Evolutionary conservation across 1,140 invertebrate genomes (phyloP), one percentile per base, ranked within the genome.

Genomic region (Probaryconus sp.): DNA sequence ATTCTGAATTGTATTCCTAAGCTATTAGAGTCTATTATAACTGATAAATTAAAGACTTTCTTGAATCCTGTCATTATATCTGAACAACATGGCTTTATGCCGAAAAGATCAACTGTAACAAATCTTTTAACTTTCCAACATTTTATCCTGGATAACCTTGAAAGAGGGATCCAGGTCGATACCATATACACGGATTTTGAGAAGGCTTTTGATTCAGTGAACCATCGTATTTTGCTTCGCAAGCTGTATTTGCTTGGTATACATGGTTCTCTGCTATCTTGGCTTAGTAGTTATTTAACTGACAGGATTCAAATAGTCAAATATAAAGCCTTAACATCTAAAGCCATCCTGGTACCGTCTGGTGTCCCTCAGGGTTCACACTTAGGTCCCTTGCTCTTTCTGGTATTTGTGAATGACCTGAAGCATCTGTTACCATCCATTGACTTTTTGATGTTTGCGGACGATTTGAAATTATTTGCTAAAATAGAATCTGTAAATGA

Each of bases 161-260:
- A 73, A 3, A 18, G 11, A 0, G 42, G 63, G 2, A 17, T 9
- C 3, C 47, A 53, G 7, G 45, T 55, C 0, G 45, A 74, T 20
- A 31, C 30, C 1, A 55, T 73, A 4, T 53, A 73, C 17, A 67
- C 43, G 0, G 63, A 73, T 33, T 68, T 67, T 16, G 24, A 33
- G 9, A 65, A 72, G 31, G 47, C 56, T n/a, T 72, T 72, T 26
- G 50, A 71, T 14, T 21, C 24, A 40, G 31, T 31, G n/a, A n/a
- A n/a, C n/a, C 45, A 50, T 18, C 6, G 20, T 26, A 14, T 45
- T n/a, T 14, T 45, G n/a, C 4, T 50, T 1, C 5, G n/a, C 2
- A 50, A 30, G 18, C 14, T 50, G 7, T 5, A 3, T 5, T 14
- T 4, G 3, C 3, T 1, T 10, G 28, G 14, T 26, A 20, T 38